phyloP scores from a whole-genome alignment of 1,140 invertebrate genomes.

The Oncopeltus fasciatus region DNA sequence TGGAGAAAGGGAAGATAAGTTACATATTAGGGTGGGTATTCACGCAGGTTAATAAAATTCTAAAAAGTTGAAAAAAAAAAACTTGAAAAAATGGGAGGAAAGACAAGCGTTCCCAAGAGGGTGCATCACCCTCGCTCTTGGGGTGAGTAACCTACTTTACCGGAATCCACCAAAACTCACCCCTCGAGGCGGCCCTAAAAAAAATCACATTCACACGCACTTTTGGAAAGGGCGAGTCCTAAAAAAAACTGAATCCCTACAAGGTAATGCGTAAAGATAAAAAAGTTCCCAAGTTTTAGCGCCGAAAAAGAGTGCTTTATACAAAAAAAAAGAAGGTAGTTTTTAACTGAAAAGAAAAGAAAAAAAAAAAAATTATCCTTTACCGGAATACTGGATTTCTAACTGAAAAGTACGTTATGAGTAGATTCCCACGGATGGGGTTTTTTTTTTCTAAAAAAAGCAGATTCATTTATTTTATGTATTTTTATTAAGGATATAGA shows the following conservation, averaged over 20 bases:
- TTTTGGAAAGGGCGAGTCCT: not conserved
- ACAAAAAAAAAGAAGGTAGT: not conserved
- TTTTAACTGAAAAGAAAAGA: not conserved
- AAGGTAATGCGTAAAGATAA: not conserved
- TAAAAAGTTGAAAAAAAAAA: too few species aligned
- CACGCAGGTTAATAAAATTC: too few species aligned
- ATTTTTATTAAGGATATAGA: too few species aligned
- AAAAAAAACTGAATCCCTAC: not conserved
- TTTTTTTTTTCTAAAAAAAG: too few species aligned
- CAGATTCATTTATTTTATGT: too few species aligned
- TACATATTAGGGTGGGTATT: too few species aligned
- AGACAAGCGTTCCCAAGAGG: not conserved
- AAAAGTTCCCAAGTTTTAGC: not conserved
- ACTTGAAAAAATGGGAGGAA: too few species aligned
- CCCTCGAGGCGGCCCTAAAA: not conserved
- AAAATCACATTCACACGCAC: not conserved
- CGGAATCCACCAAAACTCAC: not conserved
- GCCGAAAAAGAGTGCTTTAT: not conserved
- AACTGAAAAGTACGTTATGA: not conserved
- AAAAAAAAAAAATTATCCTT: too few species aligned
- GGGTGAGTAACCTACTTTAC: conserved; percentile 3
- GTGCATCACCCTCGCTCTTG: too few species aligned
- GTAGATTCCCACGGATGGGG: not conserved
- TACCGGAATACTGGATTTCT: not conserved
- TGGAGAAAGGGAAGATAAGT: too few species aligned